Evolutionary conservation across 2,113 vertebrate genomes (phyloP), one percentile per base, ranked within the genome.

Genomic region (Theropithecus gelada): DNA sequence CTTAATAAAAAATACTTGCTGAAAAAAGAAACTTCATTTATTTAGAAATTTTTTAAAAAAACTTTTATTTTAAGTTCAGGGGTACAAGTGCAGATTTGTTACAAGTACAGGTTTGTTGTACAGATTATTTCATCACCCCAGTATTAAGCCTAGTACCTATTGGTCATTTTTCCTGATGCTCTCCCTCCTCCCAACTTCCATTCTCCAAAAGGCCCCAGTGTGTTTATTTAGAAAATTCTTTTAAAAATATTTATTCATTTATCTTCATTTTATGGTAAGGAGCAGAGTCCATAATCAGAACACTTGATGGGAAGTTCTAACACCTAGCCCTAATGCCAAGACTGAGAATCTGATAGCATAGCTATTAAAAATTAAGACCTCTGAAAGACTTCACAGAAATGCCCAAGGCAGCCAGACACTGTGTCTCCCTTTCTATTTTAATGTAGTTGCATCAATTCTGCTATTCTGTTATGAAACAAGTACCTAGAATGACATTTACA

Each of bases 271-370:
- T 95, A 97, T 96, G 75, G 72, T 87, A 59, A 94, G 94, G 70
- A 97, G 17, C 93, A 95, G 64, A 96, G 94, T 97, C 88, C 72
- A 94, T 97, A 97, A 96, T 96, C 94, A 97, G 90, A 97, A 84
- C 2, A 11, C 84, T 97, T 98, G 97, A 93, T 91, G 73, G 82
- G 86, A 93, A 75, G n/a, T 81, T 79, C 40, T 85, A 97, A 95
- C 61, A 64, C 61, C 27, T 64, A 64, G 27, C 27, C 12, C 5
- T 64, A 96, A 90, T 89, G 91, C 96, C 96, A 98, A 97, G 88
- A 93, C 48, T 68, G 52, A 93, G 61, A 94, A 96, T 86, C 88
- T 93, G 95, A 97, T 97, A 97, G 93, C 75, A 52, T 35, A 88
- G 73, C 82, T 95, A 73, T 97, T 96, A 97, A 95, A 97, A 94